Evolutionary conservation across 2,888 invertebrate genomes (phyloP), one percentile per base, ranked within the genome.

Genomic region (Zaprionus bogoriensis): DNA sequence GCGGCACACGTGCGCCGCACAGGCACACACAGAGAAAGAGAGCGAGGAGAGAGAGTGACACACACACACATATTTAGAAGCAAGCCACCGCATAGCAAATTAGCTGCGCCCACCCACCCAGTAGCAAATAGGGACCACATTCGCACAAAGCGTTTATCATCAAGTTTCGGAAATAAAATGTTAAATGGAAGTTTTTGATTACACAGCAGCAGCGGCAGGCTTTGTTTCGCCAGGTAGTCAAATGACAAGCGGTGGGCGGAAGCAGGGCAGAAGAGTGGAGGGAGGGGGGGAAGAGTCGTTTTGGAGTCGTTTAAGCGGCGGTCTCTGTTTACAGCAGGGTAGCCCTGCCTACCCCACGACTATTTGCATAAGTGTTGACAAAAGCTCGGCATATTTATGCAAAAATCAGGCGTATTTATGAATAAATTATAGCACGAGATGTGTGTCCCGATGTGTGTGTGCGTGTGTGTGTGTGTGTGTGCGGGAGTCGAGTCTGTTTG

Each of bases 151-250:
- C 84, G 78, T 84, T 80, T 81, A 84, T 78, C 77, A 80, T 74
- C 78, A 80, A 76, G 68, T 78, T 80, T 62, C n/a, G n/a, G 46
- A 76, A 74, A 68, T 65, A 81, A 81, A 76, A 80, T 80, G 68
- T 74, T 68, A 74, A 78, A 84, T 81, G 68, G 63, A 80, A 80
- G 76, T 80, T 83, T 80, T 62, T 74, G 74, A 74, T 74, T 70
- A 74, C 62, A 63, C 62, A 74, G 76, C 65, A n/a, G n/a, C n/a
- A n/a, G n/a, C n/a, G n/a, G n/a, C n/a, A 66, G 38, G 38, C 60
- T 53, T 67, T 71, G 58, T 54, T 67, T 67, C 63, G 60, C 42
- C 64, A 59, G 59, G 48, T 47, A 57, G 59, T 60, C 53, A 57
- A 67, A 63, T 64, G 67, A 67, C 73, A 61, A 67, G 41, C 73